phyloP scores from a whole-genome alignment of 2,113 vertebrate genomes.

The Calypte anna region DNA sequence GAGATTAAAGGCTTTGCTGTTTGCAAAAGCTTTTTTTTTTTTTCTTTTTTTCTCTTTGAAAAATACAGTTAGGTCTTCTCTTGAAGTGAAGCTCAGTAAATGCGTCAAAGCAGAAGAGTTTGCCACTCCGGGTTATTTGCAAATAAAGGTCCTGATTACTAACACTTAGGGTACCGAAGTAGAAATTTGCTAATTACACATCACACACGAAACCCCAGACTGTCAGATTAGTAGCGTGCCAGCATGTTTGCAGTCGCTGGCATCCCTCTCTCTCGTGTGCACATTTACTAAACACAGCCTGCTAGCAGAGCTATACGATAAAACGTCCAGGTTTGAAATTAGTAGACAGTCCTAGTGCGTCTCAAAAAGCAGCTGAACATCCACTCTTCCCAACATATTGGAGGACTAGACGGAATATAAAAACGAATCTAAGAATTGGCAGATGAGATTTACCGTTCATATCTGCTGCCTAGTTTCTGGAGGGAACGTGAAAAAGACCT shows the following conservation, averaged over 20 bases:
- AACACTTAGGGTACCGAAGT: neutral
- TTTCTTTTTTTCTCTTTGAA: neutral
- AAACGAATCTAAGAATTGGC: neutral
- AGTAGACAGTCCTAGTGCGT: neutral
- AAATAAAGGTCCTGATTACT: constrained; percentile 9
- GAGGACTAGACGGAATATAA: neutral
- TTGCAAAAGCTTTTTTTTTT: too few species aligned
- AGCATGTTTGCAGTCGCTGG: neutral
- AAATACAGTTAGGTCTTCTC: neutral
- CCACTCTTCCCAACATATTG: neutral
- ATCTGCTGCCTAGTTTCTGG: constrained; percentile 10
- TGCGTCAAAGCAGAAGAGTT: neutral
- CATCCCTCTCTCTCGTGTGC: neutral
- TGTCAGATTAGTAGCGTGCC: neutral
- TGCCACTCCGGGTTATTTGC: neutral
- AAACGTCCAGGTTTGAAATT: neutral
- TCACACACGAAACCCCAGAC: neutral
- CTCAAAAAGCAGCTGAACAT: neutral
- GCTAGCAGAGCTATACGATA: neutral
- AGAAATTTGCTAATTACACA: neutral
- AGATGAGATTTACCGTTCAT: neutral
- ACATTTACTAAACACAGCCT: neutral
- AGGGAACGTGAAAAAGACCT: constrained; percentile 3
- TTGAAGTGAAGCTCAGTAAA: neutral
- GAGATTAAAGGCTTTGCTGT: neutral